Evolutionary conservation across 2,888 invertebrate genomes (phyloP).

Genomic region (Nematopogon swammerdamellus): DNA sequence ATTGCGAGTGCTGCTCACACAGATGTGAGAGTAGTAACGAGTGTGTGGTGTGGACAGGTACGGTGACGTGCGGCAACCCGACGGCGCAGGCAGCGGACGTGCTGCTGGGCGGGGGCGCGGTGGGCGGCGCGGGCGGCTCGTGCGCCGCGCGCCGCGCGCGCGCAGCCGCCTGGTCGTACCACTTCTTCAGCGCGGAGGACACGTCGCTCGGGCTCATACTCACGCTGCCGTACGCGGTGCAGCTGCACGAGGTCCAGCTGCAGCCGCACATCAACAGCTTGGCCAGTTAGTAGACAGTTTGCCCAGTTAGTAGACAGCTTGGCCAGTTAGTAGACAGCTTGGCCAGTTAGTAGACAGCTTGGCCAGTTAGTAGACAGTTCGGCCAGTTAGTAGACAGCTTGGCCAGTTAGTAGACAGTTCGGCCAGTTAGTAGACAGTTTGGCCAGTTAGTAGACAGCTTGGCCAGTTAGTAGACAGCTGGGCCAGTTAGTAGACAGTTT

Average conservation of each 20-base stretch:
- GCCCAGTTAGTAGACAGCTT: no score
- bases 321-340: no score
- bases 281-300: slow-evolving; percentile 67
- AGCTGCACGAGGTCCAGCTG: slow-evolving; percentile 83
- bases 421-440: no score
- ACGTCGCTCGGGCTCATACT: slow-evolving; percentile 86
- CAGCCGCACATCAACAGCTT: slow-evolving; percentile 83
- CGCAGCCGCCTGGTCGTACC: slow-evolving; percentile 93
- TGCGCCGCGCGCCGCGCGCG: slow-evolving; percentile 77
- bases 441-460: no score
- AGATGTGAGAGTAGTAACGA: no score
- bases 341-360: no score
- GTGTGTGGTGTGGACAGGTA: slow-evolving; percentile 45
- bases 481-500: no score
- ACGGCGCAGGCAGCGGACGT: slow-evolving; percentile 89
- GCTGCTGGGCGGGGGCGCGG: slow-evolving; percentile 64
- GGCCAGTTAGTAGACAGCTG: no score
- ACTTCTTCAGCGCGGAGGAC: slow-evolving; percentile 85
- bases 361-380: no score
- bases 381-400: background rate
- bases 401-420: no score
- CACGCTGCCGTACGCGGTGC: slow-evolving; percentile 82
- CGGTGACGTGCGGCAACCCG: slow-evolving; percentile 75
- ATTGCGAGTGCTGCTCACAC: no score
- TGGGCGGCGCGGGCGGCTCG: slow-evolving; percentile 51